Evolutionary conservation across 2,888 invertebrate species (phyloP).

Genomic region (Platycheirus albimanus): DNA sequence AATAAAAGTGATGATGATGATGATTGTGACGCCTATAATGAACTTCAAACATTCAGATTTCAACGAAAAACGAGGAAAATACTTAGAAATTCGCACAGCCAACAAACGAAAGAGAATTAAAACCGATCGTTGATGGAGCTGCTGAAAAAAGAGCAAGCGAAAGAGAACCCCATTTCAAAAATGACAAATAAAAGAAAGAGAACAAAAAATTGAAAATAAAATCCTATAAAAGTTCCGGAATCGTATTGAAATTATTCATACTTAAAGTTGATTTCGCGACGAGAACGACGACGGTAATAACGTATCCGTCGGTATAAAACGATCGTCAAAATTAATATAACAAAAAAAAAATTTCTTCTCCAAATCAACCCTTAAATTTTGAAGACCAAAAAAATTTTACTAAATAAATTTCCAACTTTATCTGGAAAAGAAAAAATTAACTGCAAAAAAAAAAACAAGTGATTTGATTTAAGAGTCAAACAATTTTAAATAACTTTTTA

Average conservation of each 20-base stretch:
- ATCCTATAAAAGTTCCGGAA: slow-evolving; percentile 69
- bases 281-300: slow-evolving; percentile 42
- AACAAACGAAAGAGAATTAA: not conserved
- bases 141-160: slow-evolving; percentile 57
- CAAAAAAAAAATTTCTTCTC: slow-evolving; percentile 20
- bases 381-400: not conserved
- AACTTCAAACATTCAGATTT: slow-evolving; percentile 2
- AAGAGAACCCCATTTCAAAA: slow-evolving; percentile 1
- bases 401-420: not conserved
- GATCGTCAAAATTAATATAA: slow-evolving; percentile 57
- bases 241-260: slow-evolving; percentile 39
- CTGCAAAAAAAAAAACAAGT: not conserved
- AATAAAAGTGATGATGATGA: not conserved
- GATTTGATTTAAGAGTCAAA: not conserved
- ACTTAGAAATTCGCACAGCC: not conserved
- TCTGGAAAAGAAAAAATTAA: slow-evolving; percentile 3
- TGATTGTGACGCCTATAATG: not conserved
- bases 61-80: not conserved
- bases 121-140: not conserved
- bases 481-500: not conserved
- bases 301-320: slow-evolving; percentile 63
- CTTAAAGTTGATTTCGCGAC: slow-evolving; percentile 57
- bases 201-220: slow-evolving; percentile 68
- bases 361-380: slow-evolving; percentile 5
- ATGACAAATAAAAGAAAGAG: slow-evolving; percentile 48